phyloP scores from a whole-genome alignment of 1,140 invertebrate genomes.

The Drosophila repletoides region DNA sequence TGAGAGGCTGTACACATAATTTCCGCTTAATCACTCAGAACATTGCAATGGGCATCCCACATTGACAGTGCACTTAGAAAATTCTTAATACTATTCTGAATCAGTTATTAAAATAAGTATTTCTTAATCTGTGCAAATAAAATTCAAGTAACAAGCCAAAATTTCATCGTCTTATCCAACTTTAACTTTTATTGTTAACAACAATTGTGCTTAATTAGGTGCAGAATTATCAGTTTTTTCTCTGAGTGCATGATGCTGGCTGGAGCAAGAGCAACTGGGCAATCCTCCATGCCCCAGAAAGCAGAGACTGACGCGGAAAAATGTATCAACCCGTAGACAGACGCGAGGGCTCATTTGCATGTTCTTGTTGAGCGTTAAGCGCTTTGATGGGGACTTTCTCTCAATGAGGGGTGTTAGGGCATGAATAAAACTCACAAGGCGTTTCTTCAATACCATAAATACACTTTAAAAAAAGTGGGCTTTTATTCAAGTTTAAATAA shows the following conservation, averaged over 20 bases:
- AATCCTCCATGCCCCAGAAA: conserved; percentile 5
- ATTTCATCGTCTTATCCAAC: too few relatives aligned
- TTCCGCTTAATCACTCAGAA: conserved; percentile 75
- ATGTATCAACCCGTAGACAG: conserved; percentile 43
- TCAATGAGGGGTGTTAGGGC: conserved; percentile 47
- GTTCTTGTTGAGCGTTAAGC: conserved; percentile 46
- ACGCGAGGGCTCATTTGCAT: conserved; percentile 78
- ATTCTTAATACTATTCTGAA: too few relatives aligned
- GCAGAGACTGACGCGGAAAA: not conserved
- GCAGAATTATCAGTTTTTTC: too few relatives aligned
- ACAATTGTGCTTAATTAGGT: too few relatives aligned
- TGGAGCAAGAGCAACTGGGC: conserved; percentile 52
- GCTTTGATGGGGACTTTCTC: conserved; percentile 58
- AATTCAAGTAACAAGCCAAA: too few relatives aligned
- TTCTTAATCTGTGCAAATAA: too few relatives aligned
- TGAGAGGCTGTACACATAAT: conserved; percentile 66
- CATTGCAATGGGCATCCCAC: conserved; percentile 48
- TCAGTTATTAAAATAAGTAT: too few relatives aligned
- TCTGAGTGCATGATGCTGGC: conserved; percentile 26
- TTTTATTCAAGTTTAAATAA: too few relatives aligned
- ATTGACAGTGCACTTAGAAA: conserved; percentile 36
- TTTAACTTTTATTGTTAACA: too few relatives aligned
- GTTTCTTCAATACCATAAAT: conserved; percentile 17
- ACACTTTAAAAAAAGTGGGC: too few relatives aligned
- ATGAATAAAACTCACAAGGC: conserved; percentile 55